Conservation (phyloP, 2,113 vertebrate genomes). For the Zosterops lateralis region DNA sequence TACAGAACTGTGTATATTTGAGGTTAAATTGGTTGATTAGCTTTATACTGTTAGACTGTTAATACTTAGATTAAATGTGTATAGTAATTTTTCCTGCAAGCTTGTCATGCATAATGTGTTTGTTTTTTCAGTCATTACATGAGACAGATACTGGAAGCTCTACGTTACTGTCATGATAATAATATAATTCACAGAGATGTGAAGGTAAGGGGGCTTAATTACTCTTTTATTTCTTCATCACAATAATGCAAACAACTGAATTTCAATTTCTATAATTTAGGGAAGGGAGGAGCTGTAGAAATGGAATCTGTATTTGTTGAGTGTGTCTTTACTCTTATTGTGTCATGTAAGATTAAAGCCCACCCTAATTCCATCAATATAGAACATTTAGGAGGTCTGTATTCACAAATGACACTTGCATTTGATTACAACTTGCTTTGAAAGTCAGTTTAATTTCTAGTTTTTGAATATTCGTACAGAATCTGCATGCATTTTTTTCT, state of each 20-base stretch:
- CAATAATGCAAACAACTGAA: not conserved
- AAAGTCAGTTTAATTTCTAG: conserved; percentile 27
- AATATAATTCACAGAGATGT: conserved; percentile 98
- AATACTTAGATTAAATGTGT: not conserved
- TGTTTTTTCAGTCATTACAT: conserved; percentile 92
- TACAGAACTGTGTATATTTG: not conserved
- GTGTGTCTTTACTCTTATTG: not conserved
- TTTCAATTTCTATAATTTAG: not conserved
- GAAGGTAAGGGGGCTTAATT: conserved; percentile 82
- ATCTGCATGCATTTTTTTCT: not conserved
- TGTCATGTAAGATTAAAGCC: not conserved
- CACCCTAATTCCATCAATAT: not conserved
- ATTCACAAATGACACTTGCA: not conserved
- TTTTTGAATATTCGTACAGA: not conserved
- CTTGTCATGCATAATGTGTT: conserved; percentile 44
- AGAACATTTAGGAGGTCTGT: conserved; percentile 23
- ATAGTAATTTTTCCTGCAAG: not conserved
- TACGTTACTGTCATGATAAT: conserved; percentile 98
- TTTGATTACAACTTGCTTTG: not conserved
- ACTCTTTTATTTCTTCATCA: not conserved
- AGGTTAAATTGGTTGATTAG: not conserved
- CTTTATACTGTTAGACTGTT: not conserved
- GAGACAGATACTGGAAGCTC: conserved; percentile 96
- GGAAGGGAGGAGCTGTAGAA: not conserved
- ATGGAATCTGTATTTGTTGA: not conserved